phyloP scores from a whole-genome alignment of 2,888 invertebrate genomes.

The Calliphora vomitoria region DNA sequence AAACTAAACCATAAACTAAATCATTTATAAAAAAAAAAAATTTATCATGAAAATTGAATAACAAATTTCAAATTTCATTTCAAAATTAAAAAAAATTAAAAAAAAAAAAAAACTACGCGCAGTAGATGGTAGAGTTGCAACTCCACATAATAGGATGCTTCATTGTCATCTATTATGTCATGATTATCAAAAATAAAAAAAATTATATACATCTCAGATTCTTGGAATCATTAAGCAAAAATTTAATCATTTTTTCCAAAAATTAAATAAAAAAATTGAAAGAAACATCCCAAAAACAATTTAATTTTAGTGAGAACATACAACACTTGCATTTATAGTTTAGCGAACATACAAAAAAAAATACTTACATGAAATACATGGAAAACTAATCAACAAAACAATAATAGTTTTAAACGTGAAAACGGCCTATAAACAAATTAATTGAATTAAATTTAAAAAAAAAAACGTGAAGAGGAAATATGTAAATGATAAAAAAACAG shows the following conservation, averaged over 20 bases:
- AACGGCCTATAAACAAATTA: background rate
- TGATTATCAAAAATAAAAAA: constrained; percentile 50
- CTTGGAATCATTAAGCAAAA: constrained; percentile 61
- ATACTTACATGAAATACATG: background rate
- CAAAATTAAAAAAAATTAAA: constrained; percentile 69
- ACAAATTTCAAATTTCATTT: constrained; percentile 81
- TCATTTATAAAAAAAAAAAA: constrained; percentile 75
- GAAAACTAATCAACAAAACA: background rate
- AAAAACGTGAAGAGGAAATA: background rate
- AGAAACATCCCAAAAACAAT: constrained; percentile 52
- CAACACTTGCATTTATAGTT: constrained; percentile 1
- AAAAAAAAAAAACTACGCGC: constrained; percentile 56
- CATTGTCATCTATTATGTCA: constrained; percentile 83
- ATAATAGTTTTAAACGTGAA: too few species aligned
- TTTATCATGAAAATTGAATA: constrained; percentile 81
- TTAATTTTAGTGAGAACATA: constrained; percentile 42
- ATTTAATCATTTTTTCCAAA: constrained; percentile 55
- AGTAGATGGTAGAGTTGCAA: constrained; percentile 83
- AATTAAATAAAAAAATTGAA: background rate
- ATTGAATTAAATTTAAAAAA: background rate
- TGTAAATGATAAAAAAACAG: background rate
- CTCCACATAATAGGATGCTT: constrained; percentile 83
- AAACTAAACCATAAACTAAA: constrained; percentile 36
- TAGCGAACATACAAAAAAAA: background rate
- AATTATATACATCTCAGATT: constrained; percentile 57